A percentile compares a stretch with the other conserved stretches of the same genome.
Evolutionary conservation across 2,797 vertebrate genomes (phyloP).

Genomic region (Falco columbarius): DNA sequence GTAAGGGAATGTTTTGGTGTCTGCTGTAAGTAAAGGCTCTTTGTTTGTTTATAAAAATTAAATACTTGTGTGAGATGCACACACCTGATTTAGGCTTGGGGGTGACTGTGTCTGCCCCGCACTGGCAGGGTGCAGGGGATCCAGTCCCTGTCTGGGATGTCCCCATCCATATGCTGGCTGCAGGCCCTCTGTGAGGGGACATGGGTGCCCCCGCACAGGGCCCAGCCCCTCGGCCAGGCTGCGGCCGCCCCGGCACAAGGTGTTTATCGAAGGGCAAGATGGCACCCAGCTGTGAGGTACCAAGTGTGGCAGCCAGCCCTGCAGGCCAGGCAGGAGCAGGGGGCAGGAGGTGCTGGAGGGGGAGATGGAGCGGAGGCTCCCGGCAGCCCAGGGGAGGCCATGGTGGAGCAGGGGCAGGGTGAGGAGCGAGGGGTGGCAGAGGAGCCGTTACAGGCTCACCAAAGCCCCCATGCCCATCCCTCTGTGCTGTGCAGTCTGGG

Average conservation of each 20-base stretch:
- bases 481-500: rapidly evolving
- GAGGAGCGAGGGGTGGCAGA: background rate
- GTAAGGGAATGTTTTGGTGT: background rate
- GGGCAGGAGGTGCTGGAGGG: background rate
- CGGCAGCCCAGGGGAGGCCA: no score
- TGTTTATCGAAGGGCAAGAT: rapidly evolving
- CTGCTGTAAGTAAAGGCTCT: background rate
- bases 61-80: background rate
- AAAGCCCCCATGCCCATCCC: background rate
- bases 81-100: background rate
- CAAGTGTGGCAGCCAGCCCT: background rate
- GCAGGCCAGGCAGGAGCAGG: background rate
- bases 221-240: background rate
- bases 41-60: background rate
- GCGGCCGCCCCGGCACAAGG: rapidly evolving
- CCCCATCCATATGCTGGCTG: rapidly evolving
- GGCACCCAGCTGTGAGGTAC: background rate
- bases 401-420: background rate
- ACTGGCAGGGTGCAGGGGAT: no score
- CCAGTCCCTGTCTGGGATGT: background rate
- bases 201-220: background rate
- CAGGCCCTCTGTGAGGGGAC: background rate
- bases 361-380: background rate
- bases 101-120: background rate
- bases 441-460: background rate